Percentiles rank a stretch among this genome's conserved stretches.
phyloP scores from a whole-genome alignment of 2,797 vertebrate species.

The Nannoperca australis region DNA sequence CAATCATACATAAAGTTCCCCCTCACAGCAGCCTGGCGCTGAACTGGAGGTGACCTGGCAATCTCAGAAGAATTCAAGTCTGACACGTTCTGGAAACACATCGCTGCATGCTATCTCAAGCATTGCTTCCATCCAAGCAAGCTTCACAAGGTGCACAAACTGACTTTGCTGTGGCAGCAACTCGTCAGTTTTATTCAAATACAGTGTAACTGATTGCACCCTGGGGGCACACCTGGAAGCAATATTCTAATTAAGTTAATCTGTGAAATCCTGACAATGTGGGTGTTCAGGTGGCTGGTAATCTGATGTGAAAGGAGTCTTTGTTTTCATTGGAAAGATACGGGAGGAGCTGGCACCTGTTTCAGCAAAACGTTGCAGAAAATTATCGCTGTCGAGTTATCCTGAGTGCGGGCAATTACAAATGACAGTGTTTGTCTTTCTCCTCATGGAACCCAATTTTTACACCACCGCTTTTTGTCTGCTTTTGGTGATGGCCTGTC shows the following conservation, averaged over 20 bases:
- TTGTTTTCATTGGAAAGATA: constrained; percentile 75
- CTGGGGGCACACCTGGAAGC: constrained; percentile 82
- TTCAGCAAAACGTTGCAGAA: constrained; percentile 73
- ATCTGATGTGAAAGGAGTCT: constrained; percentile 82
- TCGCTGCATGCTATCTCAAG: constrained; percentile 25
- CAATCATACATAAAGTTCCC: constrained; percentile 43
- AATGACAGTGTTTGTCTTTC: constrained; percentile 83
- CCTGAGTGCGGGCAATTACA: constrained; percentile 77
- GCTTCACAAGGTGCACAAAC: constrained; percentile 44
- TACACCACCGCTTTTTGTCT: constrained; percentile 49
- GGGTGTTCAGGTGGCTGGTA: constrained; percentile 78
- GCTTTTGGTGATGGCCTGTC: constrained; percentile 70
- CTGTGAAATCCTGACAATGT: constrained; percentile 81
- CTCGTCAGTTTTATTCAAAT: constrained; percentile 78
- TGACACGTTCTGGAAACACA: constrained; percentile 52
- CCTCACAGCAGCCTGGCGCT: constrained; percentile 4
- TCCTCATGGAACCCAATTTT: constrained; percentile 71
- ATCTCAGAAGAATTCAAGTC: constrained; percentile 45
- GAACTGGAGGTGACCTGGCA: constrained; percentile 52
- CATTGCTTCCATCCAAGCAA: constrained; percentile 34
- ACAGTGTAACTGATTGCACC: constrained; percentile 76
- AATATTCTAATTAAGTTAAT: constrained; percentile 84
- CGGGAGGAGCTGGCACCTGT: constrained; percentile 81
- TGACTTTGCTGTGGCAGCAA: constrained; percentile 59
- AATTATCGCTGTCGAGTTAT: constrained; percentile 77